Conservation (phyloP, 2,888 invertebrate species). For the Cheilosia vulpina region DNA sequence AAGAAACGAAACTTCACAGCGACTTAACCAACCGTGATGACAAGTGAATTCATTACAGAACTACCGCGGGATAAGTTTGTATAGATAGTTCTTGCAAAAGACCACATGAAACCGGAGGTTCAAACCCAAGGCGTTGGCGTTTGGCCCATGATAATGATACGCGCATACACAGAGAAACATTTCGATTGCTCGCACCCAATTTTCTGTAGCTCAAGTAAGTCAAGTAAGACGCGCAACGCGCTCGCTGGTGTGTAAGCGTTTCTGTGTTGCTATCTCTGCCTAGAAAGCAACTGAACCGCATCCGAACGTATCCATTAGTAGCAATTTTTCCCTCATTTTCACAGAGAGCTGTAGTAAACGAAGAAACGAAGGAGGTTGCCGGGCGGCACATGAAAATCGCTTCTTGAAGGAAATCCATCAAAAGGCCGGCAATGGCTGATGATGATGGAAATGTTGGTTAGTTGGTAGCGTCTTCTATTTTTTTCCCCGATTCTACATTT, state of each 20-base stretch:
- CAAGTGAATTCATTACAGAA: conserved; percentile 73
- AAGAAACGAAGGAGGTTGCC: background rate
- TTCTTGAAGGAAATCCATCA: conserved; percentile 73
- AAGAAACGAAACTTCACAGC: conserved; percentile 37
- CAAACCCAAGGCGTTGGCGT: conserved; percentile 68
- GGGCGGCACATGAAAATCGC: conserved; percentile 67
- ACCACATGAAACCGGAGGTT: conserved; percentile 44
- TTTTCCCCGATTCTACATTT: conserved; percentile 27
- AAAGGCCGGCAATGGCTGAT: conserved; percentile 62
- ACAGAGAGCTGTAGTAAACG: conserved; percentile 40
- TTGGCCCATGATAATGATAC: conserved; percentile 57
- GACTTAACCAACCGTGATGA: conserved; percentile 73
- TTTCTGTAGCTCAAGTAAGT: conserved; percentile 71
- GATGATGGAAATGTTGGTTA: conserved; percentile 51
- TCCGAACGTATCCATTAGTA: conserved; percentile 75
- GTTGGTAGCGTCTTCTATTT: conserved; percentile 27
- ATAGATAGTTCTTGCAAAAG: conserved; percentile 14
- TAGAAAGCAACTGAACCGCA: conserved; percentile 75
- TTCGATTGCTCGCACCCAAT: conserved; percentile 74
- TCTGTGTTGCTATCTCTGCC: conserved; percentile 57
- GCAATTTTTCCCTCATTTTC: conserved; percentile 75
- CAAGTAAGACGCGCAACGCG: conserved; percentile 67
- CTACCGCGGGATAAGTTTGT: conserved; percentile 67
- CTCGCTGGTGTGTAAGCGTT: conserved; percentile 49
- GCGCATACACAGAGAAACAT: conserved; percentile 28